Conservation (phyloP, 2,113 vertebrate genomes). For the Entelurus aequoreus region DNA sequence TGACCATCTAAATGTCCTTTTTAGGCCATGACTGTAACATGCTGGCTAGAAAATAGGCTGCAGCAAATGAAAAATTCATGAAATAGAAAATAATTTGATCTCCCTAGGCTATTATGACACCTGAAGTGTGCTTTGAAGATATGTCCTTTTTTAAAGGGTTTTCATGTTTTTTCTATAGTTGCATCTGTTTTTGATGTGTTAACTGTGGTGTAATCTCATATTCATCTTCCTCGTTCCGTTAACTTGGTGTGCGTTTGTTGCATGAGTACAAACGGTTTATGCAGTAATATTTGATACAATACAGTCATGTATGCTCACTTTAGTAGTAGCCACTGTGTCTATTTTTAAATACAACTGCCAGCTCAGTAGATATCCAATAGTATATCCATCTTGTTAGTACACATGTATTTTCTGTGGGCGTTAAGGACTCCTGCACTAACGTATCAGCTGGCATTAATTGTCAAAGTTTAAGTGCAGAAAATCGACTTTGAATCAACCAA, state of each 20-base stretch:
- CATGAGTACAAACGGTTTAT: conserved; percentile 77
- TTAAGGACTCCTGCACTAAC: conserved; percentile 76
- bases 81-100: neutral
- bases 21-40: conserved; percentile 18
- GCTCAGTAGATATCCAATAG: conserved; percentile 72
- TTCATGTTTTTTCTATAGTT: conserved; percentile 45
- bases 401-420: conserved; percentile 83
- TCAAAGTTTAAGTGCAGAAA: neutral
- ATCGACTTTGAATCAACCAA: conserved; percentile 53
- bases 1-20: too few relatives aligned
- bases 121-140: conserved; percentile 1
- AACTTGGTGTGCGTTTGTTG: conserved; percentile 80
- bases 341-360: conserved; percentile 61
- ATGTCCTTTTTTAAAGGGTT: conserved; percentile 11
- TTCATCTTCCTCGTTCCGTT: conserved; percentile 72
- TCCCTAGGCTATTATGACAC: too few relatives aligned
- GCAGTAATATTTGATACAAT: conserved; percentile 79
- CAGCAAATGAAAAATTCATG: conserved; percentile 17
- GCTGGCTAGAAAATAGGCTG: conserved; percentile 27
- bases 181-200: conserved; percentile 56
- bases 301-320: conserved; percentile 79
- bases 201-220: conserved; percentile 50
- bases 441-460: neutral
- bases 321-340: conserved; percentile 80
- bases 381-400: conserved; percentile 70